phyloP scores from a whole-genome alignment of 1,140 invertebrate genomes.

The Cyclargus thomasi region DNA sequence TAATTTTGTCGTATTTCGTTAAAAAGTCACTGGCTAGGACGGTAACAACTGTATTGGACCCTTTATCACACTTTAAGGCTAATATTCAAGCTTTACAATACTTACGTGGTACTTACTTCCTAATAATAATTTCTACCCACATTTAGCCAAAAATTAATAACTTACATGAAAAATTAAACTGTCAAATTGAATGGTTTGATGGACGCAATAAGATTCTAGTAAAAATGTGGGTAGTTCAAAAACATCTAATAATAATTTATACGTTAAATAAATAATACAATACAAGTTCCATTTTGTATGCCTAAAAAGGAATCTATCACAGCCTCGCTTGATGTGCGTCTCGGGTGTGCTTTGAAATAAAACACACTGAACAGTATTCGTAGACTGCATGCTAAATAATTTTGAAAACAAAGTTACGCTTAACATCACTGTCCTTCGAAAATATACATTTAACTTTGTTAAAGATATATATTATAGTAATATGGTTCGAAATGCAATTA shows the following conservation, averaged over 20 bases:
- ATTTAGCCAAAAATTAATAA: slow-evolving; percentile 18
- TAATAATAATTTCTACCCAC: slow-evolving; percentile 1
- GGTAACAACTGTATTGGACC: slow-evolving; percentile 63
- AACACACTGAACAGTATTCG: slow-evolving; percentile 31
- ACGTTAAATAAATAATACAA: slow-evolving; percentile 40
- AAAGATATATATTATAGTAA: neutral
- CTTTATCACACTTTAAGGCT: slow-evolving; percentile 36
- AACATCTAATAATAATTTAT: slow-evolving; percentile 4
- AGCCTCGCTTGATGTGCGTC: slow-evolving; percentile 66
- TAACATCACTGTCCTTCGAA: neutral
- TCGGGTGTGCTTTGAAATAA: slow-evolving; percentile 34
- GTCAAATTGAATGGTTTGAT: slow-evolving; percentile 6
- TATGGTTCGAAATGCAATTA: too few species aligned
- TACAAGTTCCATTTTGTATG: slow-evolving; percentile 39
- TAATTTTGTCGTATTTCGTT: slow-evolving; percentile 29
- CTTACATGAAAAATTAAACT: neutral
- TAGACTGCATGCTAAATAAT: slow-evolving; percentile 32
- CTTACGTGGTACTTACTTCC: slow-evolving; percentile 56
- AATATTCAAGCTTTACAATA: slow-evolving; percentile 59
- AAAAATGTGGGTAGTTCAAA: neutral
- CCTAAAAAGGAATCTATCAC: slow-evolving; percentile 60
- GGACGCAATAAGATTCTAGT: neutral
- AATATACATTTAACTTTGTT: neutral
- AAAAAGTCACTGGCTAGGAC: slow-evolving; percentile 56
- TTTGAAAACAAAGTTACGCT: slow-evolving; percentile 14